Base-by-base conservation (phyloP, 1,140 invertebrate species). In the Nebria ingens region DNA sequence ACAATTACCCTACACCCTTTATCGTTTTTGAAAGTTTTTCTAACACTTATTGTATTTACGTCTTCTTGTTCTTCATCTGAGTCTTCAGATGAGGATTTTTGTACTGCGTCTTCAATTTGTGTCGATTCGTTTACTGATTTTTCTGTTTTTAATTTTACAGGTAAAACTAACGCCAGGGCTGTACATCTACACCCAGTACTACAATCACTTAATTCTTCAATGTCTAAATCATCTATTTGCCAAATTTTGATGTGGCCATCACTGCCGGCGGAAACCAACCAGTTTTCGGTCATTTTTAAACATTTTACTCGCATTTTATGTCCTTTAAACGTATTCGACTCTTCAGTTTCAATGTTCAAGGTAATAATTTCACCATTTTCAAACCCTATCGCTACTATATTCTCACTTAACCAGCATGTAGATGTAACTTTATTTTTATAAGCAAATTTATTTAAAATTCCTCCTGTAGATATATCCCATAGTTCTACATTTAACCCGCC, bases 171-270 rank as follows among this genome's bases (percentile, higher is more conserved):
- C 57, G 71, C 68, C 17, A 83, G 58, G 63, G 79, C 81, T 21
- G 79, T 84, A 2, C 81, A 71, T 61, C 81, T 74, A 65, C 81
- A 83, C 19, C 76, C 76, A 3, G 78, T 76, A 66, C 76, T 78
- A 21, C 64, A 60, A 50, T 67, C 69, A 51, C 71, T 70, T 55
- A 82, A 64, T 65, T 77, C 70, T 56, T 64, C 68, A 21, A 87
- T 64, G 13, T 64, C 70, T 54, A 70, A 70, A 49, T 75, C 69
- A 6, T 72, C 62, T 23, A 75, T 66, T 15, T 68, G 74, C 87
- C 88, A 93, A 0, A 90, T 62, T 74, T 89, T 90, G 34, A 93
- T 78, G 67, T 85, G 80, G 0, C 89, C 89, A 40, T 81, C 78
- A 72, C 87, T 91, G 1, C 84, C 85, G 17, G 77, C 81, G 19